A percentile compares a stretch with the other conserved stretches of the same genome.
These are phyloP conservation scores for Noctua comes DNA, from an alignment of 2,888 invertebrate species.

Conservation along the genomic window DNA sequence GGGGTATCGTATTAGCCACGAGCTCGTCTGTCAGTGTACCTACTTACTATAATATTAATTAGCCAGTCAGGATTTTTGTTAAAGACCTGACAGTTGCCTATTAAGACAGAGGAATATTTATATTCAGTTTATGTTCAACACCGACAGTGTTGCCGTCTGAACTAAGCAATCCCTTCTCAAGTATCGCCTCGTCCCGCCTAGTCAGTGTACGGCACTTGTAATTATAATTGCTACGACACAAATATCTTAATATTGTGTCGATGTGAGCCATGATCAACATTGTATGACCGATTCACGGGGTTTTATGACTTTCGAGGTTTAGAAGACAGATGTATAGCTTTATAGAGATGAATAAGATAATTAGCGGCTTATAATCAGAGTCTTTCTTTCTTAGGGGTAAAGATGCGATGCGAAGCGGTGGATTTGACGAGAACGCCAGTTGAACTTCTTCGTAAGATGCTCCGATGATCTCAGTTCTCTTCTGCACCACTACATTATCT, in stretches of 20 bases:
- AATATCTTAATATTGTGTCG: conserved; percentile 41
- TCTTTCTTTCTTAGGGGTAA: neutral
- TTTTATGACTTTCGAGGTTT: neutral
- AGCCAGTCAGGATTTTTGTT: too few species aligned
- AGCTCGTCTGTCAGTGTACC: too few species aligned
- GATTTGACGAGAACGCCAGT: neutral
- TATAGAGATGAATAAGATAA: neutral
- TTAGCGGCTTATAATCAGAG: neutral
- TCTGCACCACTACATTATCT: neutral
- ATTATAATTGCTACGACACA: conserved; percentile 39
- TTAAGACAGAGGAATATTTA: neutral
- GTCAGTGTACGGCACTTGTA: conserved; percentile 21
- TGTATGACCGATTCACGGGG: neutral
- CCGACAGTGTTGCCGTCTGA: neutral
- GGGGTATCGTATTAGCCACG: too few species aligned
- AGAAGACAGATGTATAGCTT: neutral
- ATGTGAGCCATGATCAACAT: conserved; percentile 4
- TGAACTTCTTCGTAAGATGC: neutral
- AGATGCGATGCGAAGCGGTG: neutral
- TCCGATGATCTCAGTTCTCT: neutral
- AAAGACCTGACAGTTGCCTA: neutral
- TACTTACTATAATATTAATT: too few species aligned
- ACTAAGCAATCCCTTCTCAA: neutral
- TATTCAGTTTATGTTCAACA: neutral
- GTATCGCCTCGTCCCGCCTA: conserved; percentile 30